Evolutionary conservation across 2,797 vertebrate species (phyloP).

Genomic region (Pseudochromis fuscus): DNA sequence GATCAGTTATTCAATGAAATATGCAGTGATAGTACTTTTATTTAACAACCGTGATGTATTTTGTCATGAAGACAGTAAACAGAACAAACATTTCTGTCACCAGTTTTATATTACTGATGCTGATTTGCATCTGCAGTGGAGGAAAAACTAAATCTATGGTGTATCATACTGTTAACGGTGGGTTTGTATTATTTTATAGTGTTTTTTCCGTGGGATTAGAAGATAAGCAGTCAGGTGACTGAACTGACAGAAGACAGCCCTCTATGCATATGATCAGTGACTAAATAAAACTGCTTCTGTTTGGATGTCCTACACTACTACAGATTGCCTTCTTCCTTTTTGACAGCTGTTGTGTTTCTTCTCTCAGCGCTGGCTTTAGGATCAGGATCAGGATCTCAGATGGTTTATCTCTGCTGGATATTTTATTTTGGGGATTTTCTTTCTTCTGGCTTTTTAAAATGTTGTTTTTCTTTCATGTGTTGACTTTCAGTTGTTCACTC

Average conservation of each 20-base stretch:
- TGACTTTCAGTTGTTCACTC: not conserved
- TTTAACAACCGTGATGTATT: too few relatives aligned
- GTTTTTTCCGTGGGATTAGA: not conserved
- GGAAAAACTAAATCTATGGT: not conserved
- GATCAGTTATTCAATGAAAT: too few relatives aligned
- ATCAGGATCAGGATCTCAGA: conserved; percentile 13
- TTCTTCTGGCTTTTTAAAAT: not conserved
- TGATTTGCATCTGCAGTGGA: too few relatives aligned
- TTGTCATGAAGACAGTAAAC: not conserved
- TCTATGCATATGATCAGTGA: conserved; percentile 74
- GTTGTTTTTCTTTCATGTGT: not conserved
- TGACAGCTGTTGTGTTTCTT: conserved; percentile 55
- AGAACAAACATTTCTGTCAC: not conserved
- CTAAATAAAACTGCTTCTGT: conserved; percentile 73
- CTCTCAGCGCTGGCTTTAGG: conserved; percentile 21
- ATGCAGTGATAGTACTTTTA: too few relatives aligned
- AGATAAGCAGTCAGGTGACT: conserved; percentile 52
- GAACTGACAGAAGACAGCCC: conserved; percentile 62
- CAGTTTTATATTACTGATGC: not conserved
- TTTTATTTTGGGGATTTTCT: conserved; percentile 29
- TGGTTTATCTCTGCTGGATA: conserved; percentile 36
- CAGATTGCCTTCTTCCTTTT: conserved; percentile 48
- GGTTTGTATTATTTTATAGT: not conserved
- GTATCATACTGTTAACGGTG: not conserved
- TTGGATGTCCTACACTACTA: conserved; percentile 46